Percentiles rank a stretch among this genome's conserved stretches.
phyloP scores from a whole-genome alignment of 2,888 invertebrate species.

The Caenorhabditis angaria region DNA sequence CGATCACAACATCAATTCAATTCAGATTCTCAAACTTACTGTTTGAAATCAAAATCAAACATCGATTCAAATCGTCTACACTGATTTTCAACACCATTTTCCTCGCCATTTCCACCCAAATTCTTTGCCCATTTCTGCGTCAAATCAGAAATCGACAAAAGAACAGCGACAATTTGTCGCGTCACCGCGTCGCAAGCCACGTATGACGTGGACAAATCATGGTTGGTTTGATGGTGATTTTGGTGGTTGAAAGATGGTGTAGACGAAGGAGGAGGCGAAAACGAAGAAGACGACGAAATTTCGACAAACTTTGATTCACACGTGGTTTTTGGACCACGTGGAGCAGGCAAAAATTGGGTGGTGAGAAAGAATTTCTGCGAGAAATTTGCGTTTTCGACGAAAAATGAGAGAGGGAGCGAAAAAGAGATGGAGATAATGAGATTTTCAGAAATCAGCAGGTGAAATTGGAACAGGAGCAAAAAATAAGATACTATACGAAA shows the following conservation, averaged over 20 bases:
- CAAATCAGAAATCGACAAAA: constrained; percentile 24
- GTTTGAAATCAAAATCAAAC: not conserved
- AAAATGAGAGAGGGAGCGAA: not conserved
- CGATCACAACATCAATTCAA: not conserved
- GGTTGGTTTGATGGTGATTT: no score
- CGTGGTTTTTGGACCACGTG: constrained; percentile 7
- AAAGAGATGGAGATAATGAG: not conserved
- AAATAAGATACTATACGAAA: no score
- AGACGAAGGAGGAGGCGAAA: constrained; percentile 14
- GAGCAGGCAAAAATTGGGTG: constrained; percentile 3
- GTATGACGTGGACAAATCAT: constrained; percentile 21
- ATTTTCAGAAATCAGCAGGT: no score
- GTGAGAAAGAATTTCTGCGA: no score
- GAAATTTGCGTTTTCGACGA: no score
- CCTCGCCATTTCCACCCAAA: constrained; percentile 3
- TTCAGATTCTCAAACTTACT: not conserved
- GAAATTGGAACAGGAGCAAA: no score
- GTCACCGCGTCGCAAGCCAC: constrained; percentile 32
- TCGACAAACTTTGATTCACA: constrained; percentile 9
- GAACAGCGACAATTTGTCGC: constrained; percentile 22
- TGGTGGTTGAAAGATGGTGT: constrained; percentile 6
- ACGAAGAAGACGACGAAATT: constrained; percentile 28
- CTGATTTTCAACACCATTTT: constrained; percentile 13
- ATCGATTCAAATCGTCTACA: constrained; percentile 28
- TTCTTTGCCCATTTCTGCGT: constrained; percentile 10